These are phyloP conservation scores for Brachymystax lenok DNA, from an alignment of 2,797 vertebrate genomes.

Conservation along the genomic window DNA sequence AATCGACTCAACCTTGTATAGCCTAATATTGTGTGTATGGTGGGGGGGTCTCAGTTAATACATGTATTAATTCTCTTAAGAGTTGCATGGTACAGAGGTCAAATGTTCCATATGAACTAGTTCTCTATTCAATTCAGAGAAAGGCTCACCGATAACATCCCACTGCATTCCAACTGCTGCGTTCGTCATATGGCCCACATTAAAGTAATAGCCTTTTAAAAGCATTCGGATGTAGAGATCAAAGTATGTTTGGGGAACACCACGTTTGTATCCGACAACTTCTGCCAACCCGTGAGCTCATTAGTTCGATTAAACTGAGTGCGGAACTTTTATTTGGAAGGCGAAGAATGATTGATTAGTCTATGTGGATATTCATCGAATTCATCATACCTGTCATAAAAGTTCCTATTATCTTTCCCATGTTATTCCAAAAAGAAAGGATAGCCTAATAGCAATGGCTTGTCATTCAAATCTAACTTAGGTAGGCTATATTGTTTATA, in stretches of 20 bases:
- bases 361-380: not conserved
- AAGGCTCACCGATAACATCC: slow-evolving; percentile 13
- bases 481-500: no score
- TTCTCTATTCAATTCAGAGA: not conserved
- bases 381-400: slow-evolving; percentile 8
- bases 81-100: not conserved
- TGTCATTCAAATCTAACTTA: not conserved
- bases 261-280: slow-evolving; percentile 22
- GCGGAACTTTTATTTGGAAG: not conserved
- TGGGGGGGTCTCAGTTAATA: not conserved
- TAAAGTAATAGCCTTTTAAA: slow-evolving; percentile 32
- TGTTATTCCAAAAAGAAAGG: not conserved
- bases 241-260: slow-evolving; percentile 24
- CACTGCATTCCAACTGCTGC: slow-evolving; percentile 10
- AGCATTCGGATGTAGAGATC: slow-evolving; percentile 35
- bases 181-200: slow-evolving; percentile 40
- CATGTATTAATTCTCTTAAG: not conserved
- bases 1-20: not conserved
- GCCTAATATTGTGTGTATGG: not conserved
- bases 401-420: not conserved
- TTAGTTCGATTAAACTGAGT: not conserved
- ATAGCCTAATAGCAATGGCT: not conserved
- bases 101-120: not conserved
- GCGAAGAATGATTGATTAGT: not conserved
- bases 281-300: slow-evolving; percentile 10